Evolutionary conservation across 1,140 invertebrate genomes (phyloP), one percentile per base, ranked within the genome.

Genomic region (Meteorus sp.): DNA sequence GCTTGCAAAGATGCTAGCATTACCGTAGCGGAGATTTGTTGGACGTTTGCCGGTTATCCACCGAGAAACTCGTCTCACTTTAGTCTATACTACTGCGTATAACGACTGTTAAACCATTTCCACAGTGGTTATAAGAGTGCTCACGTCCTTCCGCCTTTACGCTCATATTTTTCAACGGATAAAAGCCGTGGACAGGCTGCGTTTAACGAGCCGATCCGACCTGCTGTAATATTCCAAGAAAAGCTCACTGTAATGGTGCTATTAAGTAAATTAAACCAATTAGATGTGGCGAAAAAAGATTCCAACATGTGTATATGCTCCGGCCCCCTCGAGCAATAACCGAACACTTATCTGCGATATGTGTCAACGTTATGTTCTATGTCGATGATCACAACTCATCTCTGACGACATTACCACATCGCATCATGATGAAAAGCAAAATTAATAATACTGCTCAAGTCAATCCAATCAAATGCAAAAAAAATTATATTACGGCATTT

Each of bases 221-320:
- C 51, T 54, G 61, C 50, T 57, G 63, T 48, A 59, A 50, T 47
- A 25, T 64, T 62, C 59, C 54, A 51, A 65, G 65, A 67, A 65
- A 57, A 54, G 51, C 17, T 39, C 22, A 29, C 27, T 56, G 48
- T 64, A 60, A 63, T 65, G 39, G 54, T 57, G 55, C 59, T 43
- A 68, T 68, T 65, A 68, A 62, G 63, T 63, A 62, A 67, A 69
- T 69, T 65, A 69, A 69, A 65, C 58, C 63, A 69, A 67, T 69
- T 69, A 69, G 51, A 59, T 50, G 25, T 35, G 50, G 33, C 50
- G 50, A 52, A 52, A 22, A 19, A 44, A 56, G 44, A 56, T 59
- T 62, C 58, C 35, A 48, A n/a, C 45, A 55, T 55, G 56, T 35
- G 56, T 13, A 35, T 31, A 57, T 52, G 35, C 47, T 45, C 44